A percentile compares a stretch with the other conserved stretches of the same genome.
Evolutionary conservation across 2,113 vertebrate species (phyloP).

Genomic region (Menidia beryllina): DNA sequence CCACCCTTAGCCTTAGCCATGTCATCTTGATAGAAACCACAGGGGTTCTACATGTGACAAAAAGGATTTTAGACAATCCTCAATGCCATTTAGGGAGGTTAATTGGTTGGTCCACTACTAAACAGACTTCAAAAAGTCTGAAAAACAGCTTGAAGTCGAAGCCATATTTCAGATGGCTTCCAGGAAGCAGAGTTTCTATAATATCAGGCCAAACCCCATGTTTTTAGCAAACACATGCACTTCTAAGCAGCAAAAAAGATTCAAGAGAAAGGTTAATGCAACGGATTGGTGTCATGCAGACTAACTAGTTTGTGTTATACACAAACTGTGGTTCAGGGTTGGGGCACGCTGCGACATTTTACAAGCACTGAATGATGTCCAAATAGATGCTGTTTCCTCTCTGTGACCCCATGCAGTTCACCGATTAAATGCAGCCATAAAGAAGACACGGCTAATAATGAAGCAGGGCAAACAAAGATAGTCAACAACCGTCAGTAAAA

Average conservation of each 20-base stretch:
- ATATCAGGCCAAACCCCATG: conserved; percentile 9
- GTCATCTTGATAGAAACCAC: conserved; percentile 57
- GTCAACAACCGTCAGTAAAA: conserved; percentile 28
- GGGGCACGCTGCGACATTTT: conserved; percentile 53
- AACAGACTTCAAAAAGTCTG: conserved; percentile 53
- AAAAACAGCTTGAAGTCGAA: too few species aligned
- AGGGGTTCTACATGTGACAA: conserved; percentile 68
- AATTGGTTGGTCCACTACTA: conserved; percentile 78
- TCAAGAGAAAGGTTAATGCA: conserved; percentile 34
- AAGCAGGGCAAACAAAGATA: conserved; percentile 46
- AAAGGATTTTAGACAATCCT: conserved; percentile 75
- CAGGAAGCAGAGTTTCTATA: conserved; percentile 15
- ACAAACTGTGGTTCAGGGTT: conserved; percentile 9
- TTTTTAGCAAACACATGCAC: conserved; percentile 34
- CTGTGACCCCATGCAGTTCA: conserved; percentile 46
- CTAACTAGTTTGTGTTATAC: conserved; percentile 14
- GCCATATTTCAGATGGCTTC: conserved; percentile 36
- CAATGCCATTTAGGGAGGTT: conserved; percentile 74
- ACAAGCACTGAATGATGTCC: conserved; percentile 48
- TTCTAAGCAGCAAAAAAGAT: conserved; percentile 19
- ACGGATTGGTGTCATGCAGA: conserved; percentile 32
- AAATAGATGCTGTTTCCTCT: conserved; percentile 54
- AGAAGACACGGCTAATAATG: conserved; percentile 64
- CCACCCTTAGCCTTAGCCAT: conserved; percentile 12
- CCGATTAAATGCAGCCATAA: conserved; percentile 66